Percentiles rank a stretch among this genome's conserved stretches.
Evolutionary conservation across 2,113 vertebrate genomes (phyloP).

Genomic region (Galeopterus variegatus): DNA sequence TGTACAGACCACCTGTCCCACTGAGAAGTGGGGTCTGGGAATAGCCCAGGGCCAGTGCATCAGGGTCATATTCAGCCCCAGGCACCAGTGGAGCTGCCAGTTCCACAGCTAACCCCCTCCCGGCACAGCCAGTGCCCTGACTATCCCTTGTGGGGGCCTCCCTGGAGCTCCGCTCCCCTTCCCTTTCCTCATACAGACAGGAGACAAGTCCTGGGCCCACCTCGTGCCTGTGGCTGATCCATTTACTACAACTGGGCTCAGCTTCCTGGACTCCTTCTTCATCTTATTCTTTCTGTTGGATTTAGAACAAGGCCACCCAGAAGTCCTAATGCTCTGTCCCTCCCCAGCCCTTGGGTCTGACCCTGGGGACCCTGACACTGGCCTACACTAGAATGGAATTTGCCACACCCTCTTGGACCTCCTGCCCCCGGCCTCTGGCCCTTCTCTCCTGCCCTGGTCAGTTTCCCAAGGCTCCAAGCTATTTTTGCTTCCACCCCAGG

Average conservation of each 20-base stretch:
- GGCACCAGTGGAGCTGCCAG: neutral
- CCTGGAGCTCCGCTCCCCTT: neutral
- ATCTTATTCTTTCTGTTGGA: slow-evolving; percentile 37
- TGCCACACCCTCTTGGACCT: slow-evolving; percentile 69
- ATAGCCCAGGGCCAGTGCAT: neutral
- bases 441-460: slow-evolving; percentile 60
- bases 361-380: slow-evolving; percentile 64
- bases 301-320: slow-evolving; percentile 80
- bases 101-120: neutral
- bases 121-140: neutral
- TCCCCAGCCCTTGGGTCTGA: slow-evolving; percentile 60
- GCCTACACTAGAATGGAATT: slow-evolving; percentile 70
- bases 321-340: slow-evolving; percentile 66
- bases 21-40: neutral
- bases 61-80: neutral
- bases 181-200: neutral
- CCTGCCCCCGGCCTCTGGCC: slow-evolving; percentile 50
- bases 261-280: slow-evolving; percentile 56
- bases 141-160: neutral
- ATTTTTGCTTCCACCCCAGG: slow-evolving; percentile 67
- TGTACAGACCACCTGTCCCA: neutral
- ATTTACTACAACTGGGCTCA: slow-evolving; percentile 21
- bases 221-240: neutral
- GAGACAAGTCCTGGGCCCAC: neutral
- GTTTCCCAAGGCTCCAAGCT: slow-evolving; percentile 79